Evolutionary conservation across 2,888 invertebrate genomes (phyloP).

Genomic region (Diploptera punctata): DNA sequence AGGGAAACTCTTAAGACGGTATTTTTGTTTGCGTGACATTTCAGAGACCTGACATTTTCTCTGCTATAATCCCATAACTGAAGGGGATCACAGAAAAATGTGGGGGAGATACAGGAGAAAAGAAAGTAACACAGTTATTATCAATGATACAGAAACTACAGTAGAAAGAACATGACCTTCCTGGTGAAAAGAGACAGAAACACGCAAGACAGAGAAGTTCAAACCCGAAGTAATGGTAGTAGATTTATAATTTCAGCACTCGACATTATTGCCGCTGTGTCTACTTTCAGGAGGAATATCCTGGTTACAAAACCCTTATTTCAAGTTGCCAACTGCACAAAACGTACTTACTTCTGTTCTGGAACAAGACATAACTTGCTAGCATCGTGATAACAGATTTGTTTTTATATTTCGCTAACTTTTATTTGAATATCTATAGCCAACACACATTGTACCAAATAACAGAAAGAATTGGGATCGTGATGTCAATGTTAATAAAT

Average conservation of each 20-base stretch:
- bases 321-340: too few relatives aligned
- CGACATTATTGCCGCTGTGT: not conserved
- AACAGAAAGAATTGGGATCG: too few relatives aligned
- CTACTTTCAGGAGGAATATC: too few relatives aligned
- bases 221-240: not conserved
- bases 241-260: not conserved
- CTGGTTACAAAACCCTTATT: too few relatives aligned
- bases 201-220: not conserved
- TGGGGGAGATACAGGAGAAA: not conserved
- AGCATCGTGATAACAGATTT: too few relatives aligned
- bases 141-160: not conserved
- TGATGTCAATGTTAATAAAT: too few relatives aligned
- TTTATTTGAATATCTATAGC: too few relatives aligned
- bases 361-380: too few relatives aligned
- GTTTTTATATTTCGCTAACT: too few relatives aligned
- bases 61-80: not conserved
- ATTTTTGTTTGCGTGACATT: slow-evolving; percentile 1
- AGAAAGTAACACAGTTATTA: not conserved
- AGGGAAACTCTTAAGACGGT: not conserved
- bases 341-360: too few relatives aligned
- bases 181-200: not conserved
- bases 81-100: not conserved
- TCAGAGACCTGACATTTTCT: not conserved
- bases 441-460: too few relatives aligned
- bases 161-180: not conserved